Percentiles rank a stretch among this genome's conserved stretches.
Conservation (phyloP, 2,113 vertebrate genomes). For the Corythaixoides concolor region DNA sequence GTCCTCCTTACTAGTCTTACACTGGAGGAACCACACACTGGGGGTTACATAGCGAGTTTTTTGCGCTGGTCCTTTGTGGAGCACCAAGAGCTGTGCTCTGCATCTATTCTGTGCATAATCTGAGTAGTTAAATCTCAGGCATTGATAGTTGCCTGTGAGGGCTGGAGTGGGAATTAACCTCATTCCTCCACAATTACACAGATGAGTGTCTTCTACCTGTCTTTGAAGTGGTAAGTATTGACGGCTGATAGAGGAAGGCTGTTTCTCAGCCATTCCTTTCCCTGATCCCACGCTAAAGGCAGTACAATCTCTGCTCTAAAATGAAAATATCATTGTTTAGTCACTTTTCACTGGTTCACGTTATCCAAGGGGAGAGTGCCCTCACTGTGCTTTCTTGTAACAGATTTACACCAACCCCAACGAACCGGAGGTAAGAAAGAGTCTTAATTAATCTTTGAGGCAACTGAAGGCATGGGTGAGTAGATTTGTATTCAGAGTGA, state of each 20-base stretch:
- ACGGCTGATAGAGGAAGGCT: slow-evolving; percentile 3
- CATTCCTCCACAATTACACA: background rate
- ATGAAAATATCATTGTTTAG: slow-evolving; percentile 8
- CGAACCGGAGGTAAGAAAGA: slow-evolving; percentile 77
- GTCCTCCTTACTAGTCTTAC: background rate
- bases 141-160: background rate
- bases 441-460: slow-evolving; percentile 52
- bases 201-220: background rate
- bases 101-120: background rate
- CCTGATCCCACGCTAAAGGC: background rate
- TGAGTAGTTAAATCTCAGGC: background rate
- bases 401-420: slow-evolving; percentile 78
- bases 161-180: slow-evolving; percentile 10
- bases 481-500: slow-evolving; percentile 49
- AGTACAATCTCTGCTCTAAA: background rate
- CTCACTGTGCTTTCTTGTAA: slow-evolving; percentile 68
- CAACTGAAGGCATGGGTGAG: slow-evolving; percentile 45
- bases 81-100: background rate
- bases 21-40: background rate
- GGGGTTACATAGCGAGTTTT: background rate
- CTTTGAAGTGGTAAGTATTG: slow-evolving; percentile 34
- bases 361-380: slow-evolving; percentile 33
- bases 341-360: background rate
- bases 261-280: slow-evolving; percentile 4
- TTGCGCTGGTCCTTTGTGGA: background rate